Evolutionary conservation across 2,888 invertebrate genomes (phyloP).

Genomic region (Microdon myrmicae): DNA sequence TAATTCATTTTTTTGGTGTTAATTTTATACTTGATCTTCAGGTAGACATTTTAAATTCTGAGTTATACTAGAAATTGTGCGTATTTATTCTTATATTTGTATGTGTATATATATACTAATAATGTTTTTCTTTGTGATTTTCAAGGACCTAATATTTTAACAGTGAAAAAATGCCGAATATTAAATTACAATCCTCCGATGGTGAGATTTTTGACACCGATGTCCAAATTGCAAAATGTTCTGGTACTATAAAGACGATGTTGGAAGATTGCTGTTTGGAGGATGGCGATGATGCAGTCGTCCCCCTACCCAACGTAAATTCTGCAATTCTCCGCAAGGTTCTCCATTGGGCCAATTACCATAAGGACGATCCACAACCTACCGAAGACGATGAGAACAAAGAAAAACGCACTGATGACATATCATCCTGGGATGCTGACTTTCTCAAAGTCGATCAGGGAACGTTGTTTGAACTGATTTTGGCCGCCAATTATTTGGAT

Average conservation of each 20-base stretch:
- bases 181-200: constrained; percentile 94
- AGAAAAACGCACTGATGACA: constrained; percentile 98
- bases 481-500: constrained; percentile 97
- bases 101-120: no score
- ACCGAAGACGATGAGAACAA: constrained; percentile 98
- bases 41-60: no score
- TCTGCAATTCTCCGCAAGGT: constrained; percentile 96
- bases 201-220: constrained; percentile 96
- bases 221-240: constrained; percentile 96
- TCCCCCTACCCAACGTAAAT: constrained; percentile 97
- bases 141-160: constrained; percentile 2
- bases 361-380: constrained; percentile 94
- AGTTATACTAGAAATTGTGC: no score
- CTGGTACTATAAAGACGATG: constrained; percentile 98
- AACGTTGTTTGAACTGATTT: constrained; percentile 93
- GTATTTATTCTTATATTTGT: no score
- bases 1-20: no score
- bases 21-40: no score
- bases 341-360: constrained; percentile 91
- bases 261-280: constrained; percentile 93
- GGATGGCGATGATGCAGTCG: constrained; percentile 90
- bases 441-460: constrained; percentile 98
- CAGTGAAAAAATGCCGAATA: constrained; percentile 88
- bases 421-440: constrained; percentile 98
- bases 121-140: neutral